A percentile compares a stretch with the other conserved stretches of the same genome.
These are phyloP conservation scores for Drosophila fuyamai DNA, from an alignment of 1,140 invertebrate genomes.

Conservation along the genomic window DNA sequence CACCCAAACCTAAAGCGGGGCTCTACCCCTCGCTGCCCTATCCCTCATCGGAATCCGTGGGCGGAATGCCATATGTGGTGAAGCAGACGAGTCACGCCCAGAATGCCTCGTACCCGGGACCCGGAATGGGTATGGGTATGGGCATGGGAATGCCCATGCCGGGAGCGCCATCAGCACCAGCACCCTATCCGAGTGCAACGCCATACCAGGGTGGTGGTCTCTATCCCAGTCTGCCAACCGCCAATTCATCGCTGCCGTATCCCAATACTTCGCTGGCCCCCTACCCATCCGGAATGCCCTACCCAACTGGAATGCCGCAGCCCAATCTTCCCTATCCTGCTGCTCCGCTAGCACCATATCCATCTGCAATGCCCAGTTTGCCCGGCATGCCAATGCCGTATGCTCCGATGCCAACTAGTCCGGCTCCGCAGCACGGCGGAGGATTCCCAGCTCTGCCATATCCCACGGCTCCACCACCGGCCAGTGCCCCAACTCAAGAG, in stretches of 20 bases:
- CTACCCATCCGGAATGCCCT: conserved; percentile 35
- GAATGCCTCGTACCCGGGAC: conserved; percentile 44
- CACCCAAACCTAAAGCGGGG: conserved; percentile 56
- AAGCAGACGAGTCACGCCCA: conserved; percentile 65
- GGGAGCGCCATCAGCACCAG: conserved; percentile 22
- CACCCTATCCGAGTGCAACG: conserved; percentile 48
- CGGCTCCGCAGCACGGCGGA: conserved; percentile 49
- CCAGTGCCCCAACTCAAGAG: conserved; percentile 59
- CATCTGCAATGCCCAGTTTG: conserved; percentile 50
- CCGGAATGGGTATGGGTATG: conserved; percentile 12
- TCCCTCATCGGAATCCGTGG: conserved; percentile 61
- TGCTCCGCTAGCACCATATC: conserved; percentile 43
- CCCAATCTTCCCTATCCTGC: conserved; percentile 69
- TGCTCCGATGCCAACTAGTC: conserved; percentile 54
- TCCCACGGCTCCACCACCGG: conserved; percentile 50
- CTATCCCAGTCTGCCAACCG: conserved; percentile 55
- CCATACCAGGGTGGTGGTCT: conserved; percentile 53
- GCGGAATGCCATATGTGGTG: conserved; percentile 68
- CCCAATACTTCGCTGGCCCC: conserved; percentile 45
- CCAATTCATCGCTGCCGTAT: conserved; percentile 41
- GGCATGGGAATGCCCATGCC: conserved; percentile 53
- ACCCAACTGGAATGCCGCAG: conserved; percentile 28
- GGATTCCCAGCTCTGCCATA: conserved; percentile 57
- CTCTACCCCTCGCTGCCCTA: conserved; percentile 78
- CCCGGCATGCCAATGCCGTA: conserved; percentile 77